Evolutionary conservation across 2,797 vertebrate species (phyloP).

Genomic region (Chromobotia macracanthus): DNA sequence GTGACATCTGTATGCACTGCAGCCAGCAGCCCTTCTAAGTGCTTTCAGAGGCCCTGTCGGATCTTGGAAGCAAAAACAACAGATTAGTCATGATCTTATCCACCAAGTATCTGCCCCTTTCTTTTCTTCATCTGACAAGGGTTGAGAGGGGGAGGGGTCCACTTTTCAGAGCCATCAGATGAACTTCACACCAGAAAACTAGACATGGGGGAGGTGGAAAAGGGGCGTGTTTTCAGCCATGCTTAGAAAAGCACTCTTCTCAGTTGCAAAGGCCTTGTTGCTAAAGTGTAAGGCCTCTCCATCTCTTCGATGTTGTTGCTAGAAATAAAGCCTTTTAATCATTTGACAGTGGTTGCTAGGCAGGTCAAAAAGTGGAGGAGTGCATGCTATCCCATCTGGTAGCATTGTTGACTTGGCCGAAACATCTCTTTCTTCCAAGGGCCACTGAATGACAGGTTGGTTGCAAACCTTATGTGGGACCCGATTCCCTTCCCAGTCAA

Average conservation of each 20-base stretch:
- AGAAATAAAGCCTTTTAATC: constrained; percentile 61
- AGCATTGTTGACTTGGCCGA: constrained; percentile 73
- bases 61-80: constrained; percentile 76
- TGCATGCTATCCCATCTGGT: constrained; percentile 69
- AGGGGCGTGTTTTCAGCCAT: constrained; percentile 68
- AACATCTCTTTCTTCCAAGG: constrained; percentile 73
- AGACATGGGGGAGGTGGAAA: constrained; percentile 40
- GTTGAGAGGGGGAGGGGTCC: constrained; percentile 74
- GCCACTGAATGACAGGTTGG: constrained; percentile 70
- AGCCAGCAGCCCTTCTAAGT: constrained; percentile 66
- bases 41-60: constrained; percentile 77
- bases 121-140: constrained; percentile 78
- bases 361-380: constrained; percentile 63
- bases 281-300: constrained; percentile 60
- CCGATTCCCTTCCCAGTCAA: constrained; percentile 29
- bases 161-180: constrained; percentile 77
- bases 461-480: constrained; percentile 55
- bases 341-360: constrained; percentile 76
- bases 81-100: constrained; percentile 86
- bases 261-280: constrained; percentile 57
- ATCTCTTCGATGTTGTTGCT: constrained; percentile 62
- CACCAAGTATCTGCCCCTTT: constrained; percentile 78
- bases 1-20: constrained; percentile 60
- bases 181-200: constrained; percentile 78
- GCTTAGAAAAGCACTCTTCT: constrained; percentile 66